phyloP scores from a whole-genome alignment of 2,113 vertebrate genomes.

The Poicephalus gulielmi region DNA sequence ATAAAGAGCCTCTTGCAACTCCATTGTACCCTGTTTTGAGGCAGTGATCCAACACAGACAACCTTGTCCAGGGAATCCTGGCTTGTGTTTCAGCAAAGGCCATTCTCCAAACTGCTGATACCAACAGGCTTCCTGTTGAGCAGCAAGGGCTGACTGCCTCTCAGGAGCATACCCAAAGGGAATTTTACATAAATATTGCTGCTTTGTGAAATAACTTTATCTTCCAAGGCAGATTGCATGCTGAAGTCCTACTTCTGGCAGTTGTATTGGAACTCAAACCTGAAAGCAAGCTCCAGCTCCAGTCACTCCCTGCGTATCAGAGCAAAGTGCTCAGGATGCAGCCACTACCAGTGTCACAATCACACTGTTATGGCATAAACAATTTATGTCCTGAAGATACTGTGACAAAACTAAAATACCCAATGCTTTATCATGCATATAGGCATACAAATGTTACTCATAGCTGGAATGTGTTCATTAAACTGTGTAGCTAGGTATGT shows the following conservation, averaged over 20 bases:
- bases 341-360: background rate
- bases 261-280: background rate
- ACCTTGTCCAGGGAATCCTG: background rate
- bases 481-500: background rate
- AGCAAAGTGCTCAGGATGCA: background rate
- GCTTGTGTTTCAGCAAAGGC: background rate
- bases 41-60: background rate
- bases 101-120: background rate
- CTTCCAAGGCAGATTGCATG: background rate
- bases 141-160: background rate
- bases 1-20: background rate
- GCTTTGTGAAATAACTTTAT: background rate
- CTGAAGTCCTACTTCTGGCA: background rate
- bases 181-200: background rate
- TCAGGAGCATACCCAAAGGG: background rate
- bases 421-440: background rate
- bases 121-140: background rate
- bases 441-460: background rate
- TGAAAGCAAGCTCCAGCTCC: background rate
- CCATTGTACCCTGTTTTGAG: background rate
- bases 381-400: background rate
- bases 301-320: too few relatives aligned
- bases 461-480: background rate
- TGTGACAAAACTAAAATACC: background rate
- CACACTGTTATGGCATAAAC: background rate